These are phyloP conservation scores for Sturnus vulgaris DNA, from an alignment of 2,113 vertebrate species.

Conservation along the genomic window DNA sequence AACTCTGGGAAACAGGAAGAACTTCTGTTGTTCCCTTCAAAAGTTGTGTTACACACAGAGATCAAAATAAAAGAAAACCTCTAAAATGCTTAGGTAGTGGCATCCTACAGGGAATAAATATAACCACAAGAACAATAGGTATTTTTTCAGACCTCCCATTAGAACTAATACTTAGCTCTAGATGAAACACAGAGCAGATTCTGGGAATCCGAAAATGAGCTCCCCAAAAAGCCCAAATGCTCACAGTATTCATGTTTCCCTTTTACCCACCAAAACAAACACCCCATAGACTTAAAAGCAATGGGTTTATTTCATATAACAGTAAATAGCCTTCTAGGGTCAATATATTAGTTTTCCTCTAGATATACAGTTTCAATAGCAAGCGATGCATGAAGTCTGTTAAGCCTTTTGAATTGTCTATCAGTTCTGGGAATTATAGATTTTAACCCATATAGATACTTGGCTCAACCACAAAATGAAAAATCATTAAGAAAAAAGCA, in stretches of 20 bases:
- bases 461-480: slow-evolving; percentile 59
- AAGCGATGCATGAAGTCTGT: slow-evolving; percentile 54
- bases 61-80: background rate
- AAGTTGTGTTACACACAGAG: background rate
- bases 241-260: background rate
- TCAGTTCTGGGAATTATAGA: slow-evolving; percentile 67
- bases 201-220: background rate
- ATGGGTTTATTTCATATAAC: slow-evolving; percentile 22
- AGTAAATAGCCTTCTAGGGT: slow-evolving; percentile 43
- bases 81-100: background rate
- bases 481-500: slow-evolving; percentile 61
- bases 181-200: background rate
- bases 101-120: background rate
- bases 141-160: slow-evolving; percentile 11
- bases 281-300: background rate
- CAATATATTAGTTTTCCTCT: slow-evolving; percentile 61
- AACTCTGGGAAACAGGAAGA: background rate
- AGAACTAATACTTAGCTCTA: background rate
- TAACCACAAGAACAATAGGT: background rate
- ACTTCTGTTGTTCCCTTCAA: background rate
- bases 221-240: background rate
- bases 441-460: slow-evolving; percentile 69
- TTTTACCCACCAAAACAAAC: slow-evolving; percentile 3
- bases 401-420: slow-evolving; percentile 66
- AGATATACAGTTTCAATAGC: slow-evolving; percentile 50